phyloP scores from a whole-genome alignment of 2,888 invertebrate genomes.

The Drosophila neotestacea region DNA sequence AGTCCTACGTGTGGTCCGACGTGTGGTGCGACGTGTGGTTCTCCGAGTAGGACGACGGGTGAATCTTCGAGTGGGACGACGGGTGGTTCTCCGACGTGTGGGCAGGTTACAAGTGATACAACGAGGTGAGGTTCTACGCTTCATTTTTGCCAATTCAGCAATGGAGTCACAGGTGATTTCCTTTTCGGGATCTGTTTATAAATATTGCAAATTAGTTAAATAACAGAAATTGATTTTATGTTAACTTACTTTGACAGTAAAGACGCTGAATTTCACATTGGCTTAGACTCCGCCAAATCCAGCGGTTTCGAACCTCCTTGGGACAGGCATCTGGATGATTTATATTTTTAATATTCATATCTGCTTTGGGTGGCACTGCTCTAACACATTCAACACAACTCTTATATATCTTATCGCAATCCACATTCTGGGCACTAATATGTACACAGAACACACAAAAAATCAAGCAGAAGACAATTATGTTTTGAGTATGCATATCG shows the following conservation, averaged over 20 bases:
- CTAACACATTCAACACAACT: slow-evolving; percentile 28
- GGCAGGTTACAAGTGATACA: background rate
- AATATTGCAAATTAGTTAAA: background rate
- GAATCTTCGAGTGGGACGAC: too few species aligned
- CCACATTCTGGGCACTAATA: slow-evolving; percentile 9
- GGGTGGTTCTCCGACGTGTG: background rate
- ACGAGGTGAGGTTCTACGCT: background rate
- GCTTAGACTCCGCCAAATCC: slow-evolving; percentile 39
- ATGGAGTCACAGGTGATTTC: slow-evolving; percentile 32
- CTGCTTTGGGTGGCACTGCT: background rate
- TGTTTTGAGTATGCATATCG: slow-evolving; percentile 33
- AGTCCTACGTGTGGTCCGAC: too few species aligned
- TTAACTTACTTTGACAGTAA: slow-evolving; percentile 42
- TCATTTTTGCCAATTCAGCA: slow-evolving; percentile 37
- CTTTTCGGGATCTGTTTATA: slow-evolving; percentile 7
- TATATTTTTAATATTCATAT: background rate
- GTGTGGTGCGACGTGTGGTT: too few species aligned
- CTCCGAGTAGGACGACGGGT: too few species aligned
- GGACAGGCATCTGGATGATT: slow-evolving; percentile 37
- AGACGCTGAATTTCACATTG: slow-evolving; percentile 45
- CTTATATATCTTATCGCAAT: slow-evolving; percentile 30
- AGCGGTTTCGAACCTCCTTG: background rate
- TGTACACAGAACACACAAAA: slow-evolving; percentile 8
- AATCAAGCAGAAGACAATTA: slow-evolving; percentile 28
- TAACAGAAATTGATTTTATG: background rate